Conservation (phyloP, 2,113 vertebrate genomes). For the Neotragus pygmaeus region DNA sequence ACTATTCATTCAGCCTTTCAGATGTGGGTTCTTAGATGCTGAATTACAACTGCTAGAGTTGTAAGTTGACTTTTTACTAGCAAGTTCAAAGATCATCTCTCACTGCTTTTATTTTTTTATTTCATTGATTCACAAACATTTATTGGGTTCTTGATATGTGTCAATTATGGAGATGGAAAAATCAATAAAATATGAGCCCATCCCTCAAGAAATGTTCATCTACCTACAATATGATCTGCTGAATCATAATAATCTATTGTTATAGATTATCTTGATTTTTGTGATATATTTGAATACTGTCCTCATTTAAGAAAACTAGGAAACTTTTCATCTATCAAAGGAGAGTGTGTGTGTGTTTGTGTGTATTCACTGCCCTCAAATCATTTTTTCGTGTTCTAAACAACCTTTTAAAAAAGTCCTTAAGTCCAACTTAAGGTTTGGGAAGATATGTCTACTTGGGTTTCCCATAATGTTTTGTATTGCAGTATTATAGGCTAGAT, state of each 20-base stretch:
- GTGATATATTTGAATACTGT: background rate
- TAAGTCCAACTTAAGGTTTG: background rate
- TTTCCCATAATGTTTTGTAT: background rate
- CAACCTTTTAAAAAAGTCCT: background rate
- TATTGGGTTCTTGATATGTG: background rate
- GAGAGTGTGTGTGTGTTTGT: background rate
- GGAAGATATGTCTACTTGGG: background rate
- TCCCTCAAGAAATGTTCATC: background rate
- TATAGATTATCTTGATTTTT: background rate
- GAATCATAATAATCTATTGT: background rate
- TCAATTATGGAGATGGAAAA: background rate
- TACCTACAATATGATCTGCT: background rate
- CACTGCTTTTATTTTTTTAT: background rate
- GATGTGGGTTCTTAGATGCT: background rate
- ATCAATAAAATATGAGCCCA: background rate
- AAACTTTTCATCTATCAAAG: background rate
- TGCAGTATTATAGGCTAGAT: background rate
- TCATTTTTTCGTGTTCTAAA: background rate
- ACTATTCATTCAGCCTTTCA: background rate
- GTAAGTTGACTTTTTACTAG: background rate
- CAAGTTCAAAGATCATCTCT: background rate
- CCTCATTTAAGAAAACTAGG: background rate
- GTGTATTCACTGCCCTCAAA: background rate
- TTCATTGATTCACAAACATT: background rate
- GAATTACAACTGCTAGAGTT: background rate